These are phyloP conservation scores for Corythaeola cristata DNA, from an alignment of 2,113 vertebrate species.

Conservation along the genomic window DNA sequence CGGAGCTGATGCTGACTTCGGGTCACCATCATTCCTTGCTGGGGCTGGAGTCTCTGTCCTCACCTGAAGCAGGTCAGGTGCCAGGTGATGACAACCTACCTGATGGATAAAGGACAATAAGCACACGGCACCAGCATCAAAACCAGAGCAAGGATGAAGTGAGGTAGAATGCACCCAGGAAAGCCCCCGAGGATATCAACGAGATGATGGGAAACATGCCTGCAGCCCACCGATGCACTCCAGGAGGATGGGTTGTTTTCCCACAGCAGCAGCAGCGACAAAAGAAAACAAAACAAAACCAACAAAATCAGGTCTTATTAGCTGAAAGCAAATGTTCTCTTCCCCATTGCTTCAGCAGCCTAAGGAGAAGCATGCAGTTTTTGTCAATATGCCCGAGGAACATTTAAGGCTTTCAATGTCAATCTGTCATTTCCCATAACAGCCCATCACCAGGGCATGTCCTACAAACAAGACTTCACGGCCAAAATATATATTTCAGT, in stretches of 20 bases:
- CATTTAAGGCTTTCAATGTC: conserved; percentile 18
- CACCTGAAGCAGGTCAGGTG: not conserved
- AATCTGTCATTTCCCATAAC: conserved; percentile 25
- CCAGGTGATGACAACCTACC: not conserved
- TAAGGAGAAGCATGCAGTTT: not conserved
- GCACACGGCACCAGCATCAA: not conserved
- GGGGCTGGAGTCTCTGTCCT: not conserved
- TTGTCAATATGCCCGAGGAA: conserved; percentile 16
- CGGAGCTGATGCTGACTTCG: not conserved
- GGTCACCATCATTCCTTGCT: not conserved
- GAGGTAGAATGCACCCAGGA: not conserved
- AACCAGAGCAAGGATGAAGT: not conserved
- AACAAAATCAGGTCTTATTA: not conserved
- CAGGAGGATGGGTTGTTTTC: not conserved
- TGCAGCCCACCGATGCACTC: not conserved
- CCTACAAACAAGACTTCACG: not conserved
- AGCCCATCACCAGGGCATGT: not conserved
- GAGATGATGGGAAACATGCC: not conserved
- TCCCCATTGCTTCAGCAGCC: not conserved
- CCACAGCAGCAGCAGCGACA: not conserved
- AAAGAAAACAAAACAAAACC: not conserved
- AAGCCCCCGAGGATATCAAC: not conserved
- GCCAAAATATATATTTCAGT: not conserved
- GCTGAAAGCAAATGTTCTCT: not conserved
- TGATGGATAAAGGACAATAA: not conserved